Conservation (phyloP, 2,797 vertebrate species). For the Champsocephalus gunnari region DNA sequence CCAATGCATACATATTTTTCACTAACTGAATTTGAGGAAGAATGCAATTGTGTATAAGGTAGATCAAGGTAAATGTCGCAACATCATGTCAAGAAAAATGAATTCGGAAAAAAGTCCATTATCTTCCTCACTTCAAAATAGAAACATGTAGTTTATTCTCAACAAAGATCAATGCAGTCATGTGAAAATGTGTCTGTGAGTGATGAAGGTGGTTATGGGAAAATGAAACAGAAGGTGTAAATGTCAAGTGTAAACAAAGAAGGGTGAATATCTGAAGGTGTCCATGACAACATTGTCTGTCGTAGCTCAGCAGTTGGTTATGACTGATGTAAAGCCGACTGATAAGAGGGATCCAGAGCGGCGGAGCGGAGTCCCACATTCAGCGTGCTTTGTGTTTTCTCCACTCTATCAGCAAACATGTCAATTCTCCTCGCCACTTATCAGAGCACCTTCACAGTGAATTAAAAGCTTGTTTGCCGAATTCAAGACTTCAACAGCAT, state of each 20-base stretch:
- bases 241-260: constrained; percentile 63
- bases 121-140: constrained; percentile 37
- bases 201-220: constrained; percentile 46
- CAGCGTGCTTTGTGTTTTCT: constrained; percentile 43
- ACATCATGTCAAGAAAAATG: constrained; percentile 28
- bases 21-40: background rate
- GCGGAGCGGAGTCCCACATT: constrained; percentile 37
- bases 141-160: constrained; percentile 9
- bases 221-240: constrained; percentile 54
- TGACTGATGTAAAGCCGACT: constrained; percentile 57
- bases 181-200: constrained; percentile 34
- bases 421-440: constrained; percentile 58
- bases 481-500: constrained; percentile 30
- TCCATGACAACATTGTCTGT: constrained; percentile 57
- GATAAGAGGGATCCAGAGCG: constrained; percentile 57
- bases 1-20: constrained; percentile 2
- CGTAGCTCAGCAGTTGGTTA: constrained; percentile 47
- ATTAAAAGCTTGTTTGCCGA: constrained; percentile 57
- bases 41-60: background rate
- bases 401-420: constrained; percentile 64
- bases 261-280: constrained; percentile 61
- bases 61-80: constrained; percentile 28
- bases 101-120: background rate
- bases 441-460: constrained; percentile 62
- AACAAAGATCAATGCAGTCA: constrained; percentile 34